Evolutionary conservation across 2,888 invertebrate genomes (phyloP), one percentile per base, ranked within the genome.

Genomic region (Andrena camellia): DNA sequence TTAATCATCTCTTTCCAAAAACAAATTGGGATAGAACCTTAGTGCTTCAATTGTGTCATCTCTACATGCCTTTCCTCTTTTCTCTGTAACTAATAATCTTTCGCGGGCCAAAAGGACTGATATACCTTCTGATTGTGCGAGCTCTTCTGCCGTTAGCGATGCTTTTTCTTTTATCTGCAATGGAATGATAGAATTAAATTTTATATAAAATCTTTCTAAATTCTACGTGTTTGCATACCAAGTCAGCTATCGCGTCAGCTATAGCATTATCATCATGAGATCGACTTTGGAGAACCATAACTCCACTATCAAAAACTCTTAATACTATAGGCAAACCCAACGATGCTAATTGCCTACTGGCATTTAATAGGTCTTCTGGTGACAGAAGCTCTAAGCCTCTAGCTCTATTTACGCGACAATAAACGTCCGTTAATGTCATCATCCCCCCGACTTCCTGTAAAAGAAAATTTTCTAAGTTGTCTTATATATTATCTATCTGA

Each of bases 31-130:
- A 95, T 98, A 99, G 94, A 99, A 99, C 78, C 97, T 95, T 57
- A 99, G 95, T 8, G 99, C 99, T 95, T 99, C 98, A 76, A 99
- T 97, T 0, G 98, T 97, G 93, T 99, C 99, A 94, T 99, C 99
- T 76, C 99, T 95, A 92, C 99, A 99, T 2, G 98, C 96, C 90
- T 96, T 95, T 0, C 99, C 99, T 88, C 96, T 95, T 83, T 97
- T 96, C 94, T 99, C 99, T 0, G 99, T 97, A 3, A 97, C 96
- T 78, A 97, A 95, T 48, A 99, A 95, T 72, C 98, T 96, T 94
- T 99, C 99, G 88, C 97, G 97, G 0, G 99, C 98, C 78, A 99
- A 94, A 54, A 99, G 95, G 57, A 99, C 96, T 17, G 99, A 98
- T 60, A 99, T 96, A 67, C 98, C 97, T 63, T 97, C 95, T 13